These are phyloP conservation scores for Anoplophora glabripennis DNA, from an alignment of 1,140 invertebrate genomes.

Conservation along the genomic window DNA sequence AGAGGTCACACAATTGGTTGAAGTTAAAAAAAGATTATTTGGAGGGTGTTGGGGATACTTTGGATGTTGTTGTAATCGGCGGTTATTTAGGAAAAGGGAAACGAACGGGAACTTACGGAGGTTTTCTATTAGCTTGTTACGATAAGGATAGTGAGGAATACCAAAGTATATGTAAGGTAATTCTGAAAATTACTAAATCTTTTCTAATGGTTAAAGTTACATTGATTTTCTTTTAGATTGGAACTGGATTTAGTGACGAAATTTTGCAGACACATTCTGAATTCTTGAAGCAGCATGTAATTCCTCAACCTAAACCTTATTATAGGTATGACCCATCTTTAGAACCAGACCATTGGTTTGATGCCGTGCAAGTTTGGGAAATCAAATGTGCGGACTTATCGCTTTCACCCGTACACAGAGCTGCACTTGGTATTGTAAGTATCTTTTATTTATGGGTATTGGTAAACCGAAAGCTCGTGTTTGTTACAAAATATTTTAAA, in stretches of 20 bases:
- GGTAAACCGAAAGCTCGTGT: no score
- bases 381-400: slow-evolving; percentile 98
- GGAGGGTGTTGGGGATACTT: slow-evolving; percentile 89
- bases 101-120: slow-evolving; percentile 90
- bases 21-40: slow-evolving; percentile 99
- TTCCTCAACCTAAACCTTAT: slow-evolving; percentile 77
- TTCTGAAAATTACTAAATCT: neutral
- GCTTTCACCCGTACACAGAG: slow-evolving; percentile 90
- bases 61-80: slow-evolving; percentile 95
- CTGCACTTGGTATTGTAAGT: slow-evolving; percentile 81
- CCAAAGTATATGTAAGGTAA: slow-evolving; percentile 87
- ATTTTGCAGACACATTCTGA: slow-evolving; percentile 75
- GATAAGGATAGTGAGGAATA: slow-evolving; percentile 91
- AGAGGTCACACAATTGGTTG: slow-evolving; percentile 94
- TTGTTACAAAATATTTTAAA: no score
- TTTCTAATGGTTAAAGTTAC: neutral
- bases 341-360: slow-evolving; percentile 95
- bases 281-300: slow-evolving; percentile 75
- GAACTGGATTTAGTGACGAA: slow-evolving; percentile 96
- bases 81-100: slow-evolving; percentile 94
- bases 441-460: slow-evolving; percentile 8
- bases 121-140: slow-evolving; percentile 96
- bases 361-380: slow-evolving; percentile 93
- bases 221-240: slow-evolving; percentile 66
- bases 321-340: slow-evolving; percentile 76